Evolutionary conservation across 2,888 invertebrate genomes (phyloP).

Genomic region (Dryococelus australis): DNA sequence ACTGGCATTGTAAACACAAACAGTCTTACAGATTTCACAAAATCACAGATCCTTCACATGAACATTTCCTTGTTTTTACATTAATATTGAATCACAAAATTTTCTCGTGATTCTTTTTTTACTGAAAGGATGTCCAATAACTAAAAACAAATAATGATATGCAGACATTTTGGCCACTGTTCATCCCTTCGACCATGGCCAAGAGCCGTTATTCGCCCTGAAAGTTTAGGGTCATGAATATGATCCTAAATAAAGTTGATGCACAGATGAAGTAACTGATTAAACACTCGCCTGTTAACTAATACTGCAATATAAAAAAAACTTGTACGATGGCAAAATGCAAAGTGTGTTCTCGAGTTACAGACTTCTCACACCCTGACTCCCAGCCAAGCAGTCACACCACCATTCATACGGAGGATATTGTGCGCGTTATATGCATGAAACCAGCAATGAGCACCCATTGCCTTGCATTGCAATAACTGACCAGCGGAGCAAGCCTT

Average conservation of each 20-base stretch:
- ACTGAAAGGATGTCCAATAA: too few species aligned
- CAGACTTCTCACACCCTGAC: background rate
- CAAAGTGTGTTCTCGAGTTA: background rate
- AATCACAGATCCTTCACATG: too few species aligned
- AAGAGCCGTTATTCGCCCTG: background rate
- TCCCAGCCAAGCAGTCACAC: background rate
- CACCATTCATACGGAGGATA: background rate
- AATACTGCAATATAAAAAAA: background rate
- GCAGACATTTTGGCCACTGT: background rate
- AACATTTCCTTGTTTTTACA: too few species aligned
- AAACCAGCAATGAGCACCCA: background rate
- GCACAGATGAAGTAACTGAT: background rate
- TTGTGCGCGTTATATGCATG: slow-evolving; percentile 7
- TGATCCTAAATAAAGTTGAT: background rate
- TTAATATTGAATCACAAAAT: too few species aligned
- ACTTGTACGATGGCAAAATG: background rate
- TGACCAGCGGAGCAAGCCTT: background rate
- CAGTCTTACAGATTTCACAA: too few species aligned
- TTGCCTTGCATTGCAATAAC: background rate
- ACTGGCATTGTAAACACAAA: too few species aligned
- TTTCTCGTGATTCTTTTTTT: too few species aligned
- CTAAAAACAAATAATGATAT: too few species aligned
- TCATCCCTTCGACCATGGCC: background rate
- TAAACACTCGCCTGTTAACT: background rate
- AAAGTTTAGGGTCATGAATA: background rate